phyloP scores from a whole-genome alignment of 2,888 invertebrate species.

The Crematogaster levior region DNA sequence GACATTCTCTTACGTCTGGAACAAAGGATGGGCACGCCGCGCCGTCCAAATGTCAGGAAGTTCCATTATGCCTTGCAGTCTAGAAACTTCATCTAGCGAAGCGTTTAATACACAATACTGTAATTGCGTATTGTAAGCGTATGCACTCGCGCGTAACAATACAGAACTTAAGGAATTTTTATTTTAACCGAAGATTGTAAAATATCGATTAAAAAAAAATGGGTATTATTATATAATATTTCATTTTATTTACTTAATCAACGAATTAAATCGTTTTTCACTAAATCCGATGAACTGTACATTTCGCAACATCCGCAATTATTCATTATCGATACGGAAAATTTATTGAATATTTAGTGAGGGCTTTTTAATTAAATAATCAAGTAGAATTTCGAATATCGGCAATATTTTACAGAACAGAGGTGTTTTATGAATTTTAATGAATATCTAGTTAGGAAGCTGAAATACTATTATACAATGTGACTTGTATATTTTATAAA shows the following conservation, averaged over 20 bases:
- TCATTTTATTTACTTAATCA: conserved; percentile 10
- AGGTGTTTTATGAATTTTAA: conserved; percentile 25
- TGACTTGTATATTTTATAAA: background rate
- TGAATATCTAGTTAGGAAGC: conserved; percentile 10
- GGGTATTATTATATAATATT: background rate
- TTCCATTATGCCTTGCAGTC: conserved; percentile 72
- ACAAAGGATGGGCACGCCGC: conserved; percentile 68
- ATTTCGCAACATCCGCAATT: conserved; percentile 6
- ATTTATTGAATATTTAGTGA: conserved; percentile 29
- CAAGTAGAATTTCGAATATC: conserved; percentile 35
- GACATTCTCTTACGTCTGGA: conserved; percentile 74
- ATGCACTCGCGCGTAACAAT: conserved; percentile 8
- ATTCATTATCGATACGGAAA: conserved; percentile 29
- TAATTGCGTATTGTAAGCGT: conserved; percentile 24
- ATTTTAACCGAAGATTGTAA: background rate
- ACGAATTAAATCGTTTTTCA: conserved; percentile 11
- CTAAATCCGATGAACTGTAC: conserved; percentile 6
- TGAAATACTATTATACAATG: background rate
- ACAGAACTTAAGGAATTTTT: background rate
- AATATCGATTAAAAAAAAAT: conserved; percentile 2
- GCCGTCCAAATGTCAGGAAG: conserved; percentile 69
- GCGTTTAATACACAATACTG: conserved; percentile 10
- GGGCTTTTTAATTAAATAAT: conserved; percentile 44
- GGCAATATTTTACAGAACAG: conserved; percentile 19
- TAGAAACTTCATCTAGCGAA: conserved; percentile 11